Evolutionary conservation across 1,140 invertebrate genomes (phyloP).

Genomic region (Drosophila nikananu): DNA sequence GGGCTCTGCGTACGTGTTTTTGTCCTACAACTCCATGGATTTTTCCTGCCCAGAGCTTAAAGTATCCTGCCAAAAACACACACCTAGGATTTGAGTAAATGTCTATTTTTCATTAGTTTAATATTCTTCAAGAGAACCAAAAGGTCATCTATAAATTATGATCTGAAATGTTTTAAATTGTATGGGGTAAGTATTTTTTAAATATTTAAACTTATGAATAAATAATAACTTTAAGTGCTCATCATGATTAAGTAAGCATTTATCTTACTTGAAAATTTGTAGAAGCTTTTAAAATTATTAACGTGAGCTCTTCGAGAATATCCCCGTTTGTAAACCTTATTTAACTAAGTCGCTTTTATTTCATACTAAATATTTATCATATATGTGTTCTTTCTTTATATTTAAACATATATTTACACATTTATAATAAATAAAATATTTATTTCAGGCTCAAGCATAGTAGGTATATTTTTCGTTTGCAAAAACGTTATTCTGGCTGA

Average conservation of each 20-base stretch:
- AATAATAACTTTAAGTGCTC: slow-evolving; percentile 1
- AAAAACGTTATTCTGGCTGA: neutral
- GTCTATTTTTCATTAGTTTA: slow-evolving; percentile 63
- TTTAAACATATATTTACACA: neutral
- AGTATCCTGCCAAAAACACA: slow-evolving; percentile 31
- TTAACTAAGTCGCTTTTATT: neutral
- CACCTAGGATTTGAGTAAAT: slow-evolving; percentile 5
- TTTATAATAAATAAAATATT: too few species aligned
- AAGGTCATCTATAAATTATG: slow-evolving; percentile 23
- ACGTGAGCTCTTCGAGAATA: neutral
- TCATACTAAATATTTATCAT: too few species aligned
- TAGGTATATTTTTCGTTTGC: neutral
- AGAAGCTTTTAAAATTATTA: neutral
- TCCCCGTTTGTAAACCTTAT: neutral
- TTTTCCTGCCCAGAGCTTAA: slow-evolving; percentile 12
- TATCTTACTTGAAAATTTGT: neutral
- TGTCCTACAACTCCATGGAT: slow-evolving; percentile 1
- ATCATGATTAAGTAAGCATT: neutral
- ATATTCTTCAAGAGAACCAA: slow-evolving; percentile 17
- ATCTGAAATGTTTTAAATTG: neutral
- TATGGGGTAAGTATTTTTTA: too few species aligned
- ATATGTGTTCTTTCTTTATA: neutral
- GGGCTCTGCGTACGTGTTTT: slow-evolving; percentile 55
- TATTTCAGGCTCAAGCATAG: too few species aligned
- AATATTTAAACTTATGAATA: neutral